Evolutionary conservation across 2,888 invertebrate species (phyloP), one percentile per base, ranked within the genome.

Genomic region (Lepidocyrtinus sp.): DNA sequence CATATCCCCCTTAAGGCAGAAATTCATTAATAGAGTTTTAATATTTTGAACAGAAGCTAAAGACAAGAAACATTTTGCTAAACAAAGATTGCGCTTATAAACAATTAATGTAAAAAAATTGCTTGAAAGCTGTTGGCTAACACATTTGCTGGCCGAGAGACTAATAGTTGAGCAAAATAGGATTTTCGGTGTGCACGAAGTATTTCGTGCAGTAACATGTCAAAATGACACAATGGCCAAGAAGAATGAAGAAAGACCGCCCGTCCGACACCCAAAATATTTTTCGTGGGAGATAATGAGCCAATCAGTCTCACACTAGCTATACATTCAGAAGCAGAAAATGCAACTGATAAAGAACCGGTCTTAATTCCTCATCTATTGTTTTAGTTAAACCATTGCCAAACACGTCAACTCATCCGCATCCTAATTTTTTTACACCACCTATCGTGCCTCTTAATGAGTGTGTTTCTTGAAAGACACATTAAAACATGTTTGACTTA

Each of bases 1-100:
- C 74, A 82, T 82, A 84, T 83, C 82, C 74, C 70, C 63, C 78
- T 79, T 80, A 71, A 75, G 78, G 75, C 70, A 79, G n/a, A n/a
- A n/a, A 81, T 83, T 83, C 75, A 74, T 79, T 76, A 74, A 65
- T 65, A 76, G 78, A 67, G 26, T 46, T 65, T 61, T 59, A 2
- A 2, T 24, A 63, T 7, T 17, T n/a, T 7, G 19, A 25, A 3
- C 2, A 15, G 2, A 24, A 63, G 63, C n/a, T 25, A 63, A 63
- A 9, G 22, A 24, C 63, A 21, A n/a, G n/a, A 7, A 63, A 63
- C 63, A 7, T 2, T 26, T 27, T 17, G 17, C 24, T 22, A 63
- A 2, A 22, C 22, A 22, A 19, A 26, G n/a, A 22, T 3, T 26
- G 27, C n/a, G n/a, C n/a, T n/a, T n/a, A n/a, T n/a, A 64, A 25